These are phyloP conservation scores for Dendrolimus punctatus DNA, from an alignment of 1,140 invertebrate species.

Conservation along the genomic window DNA sequence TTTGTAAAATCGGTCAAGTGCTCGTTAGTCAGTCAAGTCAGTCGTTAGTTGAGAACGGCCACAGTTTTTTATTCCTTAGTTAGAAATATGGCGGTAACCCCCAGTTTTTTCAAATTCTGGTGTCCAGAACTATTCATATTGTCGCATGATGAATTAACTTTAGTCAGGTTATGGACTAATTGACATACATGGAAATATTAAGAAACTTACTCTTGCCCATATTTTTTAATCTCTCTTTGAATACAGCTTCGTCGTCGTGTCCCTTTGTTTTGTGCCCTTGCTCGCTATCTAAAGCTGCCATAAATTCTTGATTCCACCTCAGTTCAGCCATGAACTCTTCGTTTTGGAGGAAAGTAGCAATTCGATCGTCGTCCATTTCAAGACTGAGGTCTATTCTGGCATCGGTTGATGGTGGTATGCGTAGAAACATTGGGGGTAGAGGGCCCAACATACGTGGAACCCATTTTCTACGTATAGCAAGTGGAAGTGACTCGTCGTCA, in stretches of 20 bases:
- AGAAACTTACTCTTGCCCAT: constrained; percentile 84
- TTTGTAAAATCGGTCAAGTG: no score
- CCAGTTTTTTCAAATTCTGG: not conserved
- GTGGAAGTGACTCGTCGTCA: constrained; percentile 52
- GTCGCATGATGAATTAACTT: no score
- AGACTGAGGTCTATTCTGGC: constrained; percentile 57
- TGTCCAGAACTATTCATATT: no score
- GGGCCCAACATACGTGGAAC: constrained; percentile 87
- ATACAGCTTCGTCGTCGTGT: constrained; percentile 85
- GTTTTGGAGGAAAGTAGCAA: constrained; percentile 92
- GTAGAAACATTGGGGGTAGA: constrained; percentile 86
- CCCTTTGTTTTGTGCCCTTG: constrained; percentile 70
- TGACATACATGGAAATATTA: not conserved
- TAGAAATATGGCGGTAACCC: no score
- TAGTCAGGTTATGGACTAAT: no score
- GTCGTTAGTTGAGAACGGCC: no score
- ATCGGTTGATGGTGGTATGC: constrained; percentile 71
- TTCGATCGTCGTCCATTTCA: constrained; percentile 80
- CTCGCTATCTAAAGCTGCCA: constrained; percentile 87
- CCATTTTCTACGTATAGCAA: constrained; percentile 76
- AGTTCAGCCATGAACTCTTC: constrained; percentile 94
- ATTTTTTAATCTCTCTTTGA: constrained; percentile 87
- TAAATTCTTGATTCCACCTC: constrained; percentile 91
- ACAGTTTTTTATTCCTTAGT: no score
- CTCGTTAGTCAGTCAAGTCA: no score